Evolutionary conservation across 2,888 invertebrate species (phyloP).

Genomic region (Orchestes rusci): DNA sequence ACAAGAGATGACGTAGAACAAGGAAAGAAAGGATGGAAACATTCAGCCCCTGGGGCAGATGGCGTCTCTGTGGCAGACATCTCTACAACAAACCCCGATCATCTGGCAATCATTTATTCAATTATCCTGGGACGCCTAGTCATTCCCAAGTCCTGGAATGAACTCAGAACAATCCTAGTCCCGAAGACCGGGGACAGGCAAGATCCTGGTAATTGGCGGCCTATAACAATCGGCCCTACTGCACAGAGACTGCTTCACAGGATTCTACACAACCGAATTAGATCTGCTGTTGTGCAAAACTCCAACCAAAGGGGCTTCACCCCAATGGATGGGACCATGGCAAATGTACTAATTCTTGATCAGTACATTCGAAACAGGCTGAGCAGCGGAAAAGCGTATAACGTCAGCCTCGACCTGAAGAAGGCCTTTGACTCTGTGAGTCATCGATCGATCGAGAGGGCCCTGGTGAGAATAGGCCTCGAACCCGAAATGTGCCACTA

Average conservation of each 20-base stretch:
- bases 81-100: not conserved
- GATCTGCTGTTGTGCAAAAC: no score
- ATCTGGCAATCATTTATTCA: constrained; percentile 1
- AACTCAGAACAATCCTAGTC: not conserved
- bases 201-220: no score
- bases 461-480: no score
- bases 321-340: constrained; percentile 18
- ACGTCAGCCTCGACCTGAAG: constrained; percentile 18
- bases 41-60: constrained; percentile 6
- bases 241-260: not conserved
- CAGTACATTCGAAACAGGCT: constrained; percentile 4
- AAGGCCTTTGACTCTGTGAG: constrained; percentile 27
- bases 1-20: not conserved
- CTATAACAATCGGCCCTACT: not conserved
- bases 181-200: not conserved
- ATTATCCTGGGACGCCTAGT: not conserved
- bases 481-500: not conserved
- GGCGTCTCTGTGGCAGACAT: constrained; percentile 1
- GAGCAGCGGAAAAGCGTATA: constrained; percentile 4
- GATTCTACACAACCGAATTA: not conserved
- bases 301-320: constrained; percentile 10
- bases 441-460: constrained; percentile 18
- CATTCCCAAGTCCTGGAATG: not conserved
- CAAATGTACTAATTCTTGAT: constrained; percentile 7
- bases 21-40: not conserved